Evolutionary conservation across 2,797 vertebrate genomes (phyloP).

Genomic region (Chloroceryle amazona): DNA sequence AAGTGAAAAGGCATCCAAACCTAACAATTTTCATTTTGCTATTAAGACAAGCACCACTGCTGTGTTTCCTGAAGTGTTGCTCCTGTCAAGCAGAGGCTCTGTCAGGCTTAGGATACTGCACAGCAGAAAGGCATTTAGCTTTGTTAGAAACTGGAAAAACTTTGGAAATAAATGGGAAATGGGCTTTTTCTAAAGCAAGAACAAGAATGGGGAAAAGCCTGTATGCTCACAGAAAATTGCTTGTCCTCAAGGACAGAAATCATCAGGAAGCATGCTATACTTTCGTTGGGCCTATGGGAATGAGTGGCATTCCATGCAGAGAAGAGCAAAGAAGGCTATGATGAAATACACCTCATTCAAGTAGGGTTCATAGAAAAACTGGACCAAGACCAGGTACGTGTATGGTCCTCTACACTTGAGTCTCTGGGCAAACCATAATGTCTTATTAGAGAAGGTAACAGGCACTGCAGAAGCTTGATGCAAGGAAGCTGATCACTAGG

Average conservation of each 20-base stretch:
- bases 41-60: not conserved
- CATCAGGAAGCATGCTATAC: not conserved
- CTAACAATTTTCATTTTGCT: not conserved
- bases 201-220: not conserved
- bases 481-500: not conserved
- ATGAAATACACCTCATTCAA: not conserved
- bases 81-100: not conserved
- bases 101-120: not conserved
- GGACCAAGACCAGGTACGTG: not conserved
- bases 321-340: not conserved
- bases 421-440: not conserved
- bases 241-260: not conserved
- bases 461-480: not conserved
- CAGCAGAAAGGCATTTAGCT: not conserved
- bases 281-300: not conserved
- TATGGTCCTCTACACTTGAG: not conserved
- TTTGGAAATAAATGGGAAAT: not conserved
- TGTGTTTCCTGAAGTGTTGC: not conserved
- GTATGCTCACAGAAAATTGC: not conserved
- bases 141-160: not conserved
- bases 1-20: not conserved
- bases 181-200: not conserved
- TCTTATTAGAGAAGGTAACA: not conserved
- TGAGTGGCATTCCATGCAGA: not conserved
- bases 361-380: not conserved